phyloP scores from a whole-genome alignment of 2,113 vertebrate genomes.

The Triplophysa siluroides region DNA sequence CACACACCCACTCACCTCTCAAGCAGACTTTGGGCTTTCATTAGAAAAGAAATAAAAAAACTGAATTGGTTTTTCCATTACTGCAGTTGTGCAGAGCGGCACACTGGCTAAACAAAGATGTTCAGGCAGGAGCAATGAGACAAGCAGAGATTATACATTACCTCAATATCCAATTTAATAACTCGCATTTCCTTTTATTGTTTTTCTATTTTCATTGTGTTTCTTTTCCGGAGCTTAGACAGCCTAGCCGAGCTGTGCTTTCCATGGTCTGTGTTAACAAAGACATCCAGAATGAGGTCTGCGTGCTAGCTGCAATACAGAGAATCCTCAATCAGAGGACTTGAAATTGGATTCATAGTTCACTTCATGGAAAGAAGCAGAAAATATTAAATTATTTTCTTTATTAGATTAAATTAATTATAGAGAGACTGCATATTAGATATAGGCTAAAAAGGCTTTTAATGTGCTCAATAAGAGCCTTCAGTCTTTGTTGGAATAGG shows the following conservation, averaged over 20 bases:
- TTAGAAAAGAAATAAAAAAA: conserved; percentile 62
- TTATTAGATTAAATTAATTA: conserved; percentile 70
- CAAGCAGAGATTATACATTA: conserved; percentile 77
- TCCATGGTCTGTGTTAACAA: conserved; percentile 64
- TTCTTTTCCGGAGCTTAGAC: conserved; percentile 68
- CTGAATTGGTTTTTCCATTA: conserved; percentile 82
- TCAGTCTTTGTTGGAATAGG: conserved; percentile 63
- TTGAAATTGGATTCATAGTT: conserved; percentile 69
- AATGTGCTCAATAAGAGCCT: conserved; percentile 66
- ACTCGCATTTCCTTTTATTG: conserved; percentile 75
- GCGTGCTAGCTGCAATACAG: conserved; percentile 61
- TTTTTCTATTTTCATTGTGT: conserved; percentile 76
- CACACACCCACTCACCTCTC: conserved; percentile 65
- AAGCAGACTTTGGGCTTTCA: conserved; percentile 63
- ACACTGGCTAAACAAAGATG: conserved; percentile 77
- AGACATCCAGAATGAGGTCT: conserved; percentile 65
- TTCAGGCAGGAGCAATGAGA: conserved; percentile 69
- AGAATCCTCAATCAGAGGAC: conserved; percentile 60
- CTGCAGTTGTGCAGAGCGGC: conserved; percentile 60
- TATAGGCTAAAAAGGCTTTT: conserved; percentile 63
- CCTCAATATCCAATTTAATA: conserved; percentile 79
- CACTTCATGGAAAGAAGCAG: conserved; percentile 62
- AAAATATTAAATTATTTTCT: conserved; percentile 59
- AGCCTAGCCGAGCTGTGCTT: conserved; percentile 51
- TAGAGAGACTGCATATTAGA: conserved; percentile 61